Base-by-base conservation (phyloP, 2,113 vertebrate species). In the Centropus unirufus region DNA sequence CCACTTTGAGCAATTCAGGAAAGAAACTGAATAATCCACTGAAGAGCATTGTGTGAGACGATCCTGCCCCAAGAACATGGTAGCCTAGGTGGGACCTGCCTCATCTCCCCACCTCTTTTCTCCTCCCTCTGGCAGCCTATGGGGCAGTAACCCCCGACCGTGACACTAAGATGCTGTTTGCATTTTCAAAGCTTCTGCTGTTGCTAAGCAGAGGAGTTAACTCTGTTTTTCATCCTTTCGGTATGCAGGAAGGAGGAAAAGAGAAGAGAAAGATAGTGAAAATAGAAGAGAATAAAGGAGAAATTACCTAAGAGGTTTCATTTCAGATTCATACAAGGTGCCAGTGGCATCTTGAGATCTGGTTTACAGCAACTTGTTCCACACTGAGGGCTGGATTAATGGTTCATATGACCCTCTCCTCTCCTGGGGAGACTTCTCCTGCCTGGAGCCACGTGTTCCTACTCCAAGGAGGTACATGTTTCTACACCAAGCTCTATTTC, bases 121-220 rank as follows among this genome's bases (percentile, higher is more conserved):
- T 83, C 49, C 39, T 72, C 32, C 42, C 51, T 94, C 49, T 84
- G 68, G 34, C 42, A 80, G 68, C 47, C 82, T 20, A 51, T 2
- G 4, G 90, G 68, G 52, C 81, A 90, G 32, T 69, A 94, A 75
- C 55, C 32, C 36, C 62, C 49, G 46, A 61, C 58, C 55, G 32
- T 91, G 47, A 80, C 61, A 76, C 46, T 36, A 30, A 78, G 55
- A 72, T 5, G 4, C 39, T 11, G 13, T 90, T 92, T 80, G 55
- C 42, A 59, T 93, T 94, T 95, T 77, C 67, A 83, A 77, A 90
- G 55, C 75, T 89, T 91, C 84, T 87, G 72, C 75, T 94, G 91
- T 95, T 95, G 90, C 87, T 95, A 94, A 95, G 95, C 84, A 96
- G 79, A 96, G 72, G 51, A 86, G 39, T 80, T 90, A 92, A 80